A percentile compares a stretch with the other conserved stretches of the same genome.
Evolutionary conservation across 2,113 vertebrate species (phyloP).

Genomic region (Passer domesticus): DNA sequence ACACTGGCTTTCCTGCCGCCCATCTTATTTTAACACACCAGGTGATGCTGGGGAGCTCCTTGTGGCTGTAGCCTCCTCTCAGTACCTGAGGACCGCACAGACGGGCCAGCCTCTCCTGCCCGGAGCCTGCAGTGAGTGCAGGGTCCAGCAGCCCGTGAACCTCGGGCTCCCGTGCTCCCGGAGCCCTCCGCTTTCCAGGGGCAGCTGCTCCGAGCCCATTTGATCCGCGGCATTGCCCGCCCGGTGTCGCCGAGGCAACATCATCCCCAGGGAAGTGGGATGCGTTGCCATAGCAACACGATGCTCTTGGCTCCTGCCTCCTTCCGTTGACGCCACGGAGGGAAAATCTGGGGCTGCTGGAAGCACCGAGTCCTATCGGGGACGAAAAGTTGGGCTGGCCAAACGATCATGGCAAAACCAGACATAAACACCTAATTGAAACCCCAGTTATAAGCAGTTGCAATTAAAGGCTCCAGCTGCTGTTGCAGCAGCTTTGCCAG

Average conservation of each 20-base stretch:
- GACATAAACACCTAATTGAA: background rate
- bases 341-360: background rate
- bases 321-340: background rate
- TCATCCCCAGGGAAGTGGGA: conserved; percentile 10
- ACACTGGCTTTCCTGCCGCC: background rate
- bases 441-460: background rate
- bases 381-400: background rate
- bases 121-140: background rate
- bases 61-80: background rate
- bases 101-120: background rate
- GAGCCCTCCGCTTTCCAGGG: background rate
- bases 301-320: conserved; percentile 12
- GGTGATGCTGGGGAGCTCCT: background rate
- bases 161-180: rapidly evolving
- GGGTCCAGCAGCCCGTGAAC: rapidly evolving
- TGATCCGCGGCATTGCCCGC: background rate
- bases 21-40: background rate
- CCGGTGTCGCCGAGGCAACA: conserved; percentile 51
- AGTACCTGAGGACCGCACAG: background rate
- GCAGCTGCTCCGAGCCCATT: background rate
- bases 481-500: background rate
- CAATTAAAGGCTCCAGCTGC: background rate
- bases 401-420: background rate
- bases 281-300: conserved; percentile 26
- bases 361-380: background rate